These are phyloP conservation scores for Geodia barretti DNA, from an alignment of 37 sponge, comb jelly and placozoan genomes.

Conservation along the genomic window DNA sequence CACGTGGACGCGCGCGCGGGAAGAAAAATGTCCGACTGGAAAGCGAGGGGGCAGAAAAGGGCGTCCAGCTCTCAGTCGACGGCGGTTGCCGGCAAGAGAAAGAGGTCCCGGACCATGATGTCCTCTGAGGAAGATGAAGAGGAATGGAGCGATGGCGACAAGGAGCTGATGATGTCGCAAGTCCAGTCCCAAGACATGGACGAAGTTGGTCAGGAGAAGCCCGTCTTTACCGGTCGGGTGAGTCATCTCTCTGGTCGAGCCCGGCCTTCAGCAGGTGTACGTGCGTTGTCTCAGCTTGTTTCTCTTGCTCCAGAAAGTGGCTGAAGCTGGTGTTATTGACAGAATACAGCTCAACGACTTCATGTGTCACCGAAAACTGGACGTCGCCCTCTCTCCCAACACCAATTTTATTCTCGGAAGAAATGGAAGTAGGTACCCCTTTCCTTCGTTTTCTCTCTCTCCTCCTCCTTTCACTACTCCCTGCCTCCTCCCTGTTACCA, in stretches of 20 bases:
- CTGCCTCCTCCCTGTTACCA: slow-evolving; percentile 10
- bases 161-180: too few relatives aligned
- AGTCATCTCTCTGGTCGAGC: too few relatives aligned
- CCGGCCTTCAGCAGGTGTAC: too few relatives aligned
- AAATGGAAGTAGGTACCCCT: slow-evolving; percentile 92
- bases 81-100: neutral
- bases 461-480: neutral
- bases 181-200: too few relatives aligned
- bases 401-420: slow-evolving; percentile 95
- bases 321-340: slow-evolving; percentile 77
- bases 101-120: neutral
- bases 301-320: slow-evolving; percentile 17
- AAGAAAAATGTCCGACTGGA: too few relatives aligned
- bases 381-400: slow-evolving; percentile 71
- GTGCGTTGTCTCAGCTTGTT: too few relatives aligned
- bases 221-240: too few relatives aligned
- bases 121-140: neutral
- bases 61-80: neutral
- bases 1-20: too few relatives aligned
- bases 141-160: too few relatives aligned
- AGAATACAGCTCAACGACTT: slow-evolving; percentile 83
- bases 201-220: too few relatives aligned
- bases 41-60: neutral
- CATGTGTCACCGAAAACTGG: slow-evolving; percentile 94
- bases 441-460: neutral